Conservation (phyloP, 2,888 invertebrate genomes). For the Drosophila pegasa region DNA sequence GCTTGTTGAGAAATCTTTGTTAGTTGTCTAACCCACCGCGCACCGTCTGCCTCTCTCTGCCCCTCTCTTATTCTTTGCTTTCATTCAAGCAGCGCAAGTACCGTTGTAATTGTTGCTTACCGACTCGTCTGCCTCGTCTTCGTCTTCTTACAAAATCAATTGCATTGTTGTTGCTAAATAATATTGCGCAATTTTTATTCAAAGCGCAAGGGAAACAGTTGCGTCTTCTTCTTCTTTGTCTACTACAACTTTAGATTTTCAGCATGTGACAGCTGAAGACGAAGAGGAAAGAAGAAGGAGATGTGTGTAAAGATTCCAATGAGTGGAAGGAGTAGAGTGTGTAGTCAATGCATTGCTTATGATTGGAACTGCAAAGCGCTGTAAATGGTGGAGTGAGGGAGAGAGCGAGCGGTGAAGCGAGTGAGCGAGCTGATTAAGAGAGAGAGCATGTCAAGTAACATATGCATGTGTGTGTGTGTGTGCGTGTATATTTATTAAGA, state of each 20-base stretch:
- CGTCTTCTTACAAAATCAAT: constrained; percentile 48
- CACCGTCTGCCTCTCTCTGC: not conserved
- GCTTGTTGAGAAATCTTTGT: constrained; percentile 53
- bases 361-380: not conserved
- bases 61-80: constrained; percentile 35
- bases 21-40: constrained; percentile 17
- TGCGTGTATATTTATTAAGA: not conserved
- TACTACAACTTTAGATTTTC: constrained; percentile 7
- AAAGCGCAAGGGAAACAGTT: constrained; percentile 49
- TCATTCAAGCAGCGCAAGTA: constrained; percentile 65
- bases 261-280: constrained; percentile 30
- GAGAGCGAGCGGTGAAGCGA: not conserved
- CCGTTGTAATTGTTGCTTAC: constrained; percentile 74
- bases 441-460: not conserved
- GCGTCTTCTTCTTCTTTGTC: constrained; percentile 13
- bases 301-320: constrained; percentile 4
- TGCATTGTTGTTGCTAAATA: constrained; percentile 67
- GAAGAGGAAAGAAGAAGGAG: constrained; percentile 26
- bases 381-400: not conserved
- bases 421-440: not conserved
- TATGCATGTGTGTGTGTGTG: not conserved
- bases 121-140: constrained; percentile 31
- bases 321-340: not conserved
- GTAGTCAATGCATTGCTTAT: constrained; percentile 6
- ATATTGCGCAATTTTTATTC: constrained; percentile 79